These are phyloP conservation scores for Takifugu rubripes DNA, from an alignment of 2,797 vertebrate genomes.

Conservation along the genomic window DNA sequence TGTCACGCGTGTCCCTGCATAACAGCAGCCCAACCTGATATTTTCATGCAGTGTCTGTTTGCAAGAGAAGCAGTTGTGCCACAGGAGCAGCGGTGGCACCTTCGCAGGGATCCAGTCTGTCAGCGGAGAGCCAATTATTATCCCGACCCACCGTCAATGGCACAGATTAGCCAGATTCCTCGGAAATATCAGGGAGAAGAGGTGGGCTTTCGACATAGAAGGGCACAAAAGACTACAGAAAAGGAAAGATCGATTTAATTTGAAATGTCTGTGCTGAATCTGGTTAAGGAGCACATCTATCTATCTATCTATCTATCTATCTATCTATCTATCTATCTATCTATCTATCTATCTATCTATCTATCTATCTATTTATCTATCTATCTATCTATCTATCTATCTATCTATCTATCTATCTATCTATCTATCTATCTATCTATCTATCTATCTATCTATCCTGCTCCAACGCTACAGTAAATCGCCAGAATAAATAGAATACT, in stretches of 20 bases:
- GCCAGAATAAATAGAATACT: slow-evolving; percentile 43
- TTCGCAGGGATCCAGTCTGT: slow-evolving; percentile 48
- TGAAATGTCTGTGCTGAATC: no score
- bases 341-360: no score
- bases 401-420: slow-evolving; percentile 1
- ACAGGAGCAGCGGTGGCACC: slow-evolving; percentile 25
- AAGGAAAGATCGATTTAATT: no score
- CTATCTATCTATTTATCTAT: no score
- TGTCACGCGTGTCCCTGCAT: slow-evolving; percentile 43
- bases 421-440: slow-evolving; percentile 4
- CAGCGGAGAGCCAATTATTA: slow-evolving; percentile 49
- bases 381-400: no score
- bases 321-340: no score
- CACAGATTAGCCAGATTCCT: background rate
- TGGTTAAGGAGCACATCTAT: background rate
- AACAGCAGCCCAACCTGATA: slow-evolving; percentile 42
- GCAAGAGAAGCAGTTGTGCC: slow-evolving; percentile 38
- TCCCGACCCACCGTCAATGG: slow-evolving; percentile 33
- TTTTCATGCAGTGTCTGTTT: slow-evolving; percentile 30
- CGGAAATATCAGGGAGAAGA: slow-evolving; percentile 19
- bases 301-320: background rate
- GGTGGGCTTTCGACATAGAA: no score
- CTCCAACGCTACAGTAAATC: slow-evolving; percentile 2
- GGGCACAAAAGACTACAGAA: no score
- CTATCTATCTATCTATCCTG: slow-evolving; percentile 8